Evolutionary conservation across 2,888 invertebrate genomes (phyloP).

Genomic region (Eumerus sabulonum): DNA sequence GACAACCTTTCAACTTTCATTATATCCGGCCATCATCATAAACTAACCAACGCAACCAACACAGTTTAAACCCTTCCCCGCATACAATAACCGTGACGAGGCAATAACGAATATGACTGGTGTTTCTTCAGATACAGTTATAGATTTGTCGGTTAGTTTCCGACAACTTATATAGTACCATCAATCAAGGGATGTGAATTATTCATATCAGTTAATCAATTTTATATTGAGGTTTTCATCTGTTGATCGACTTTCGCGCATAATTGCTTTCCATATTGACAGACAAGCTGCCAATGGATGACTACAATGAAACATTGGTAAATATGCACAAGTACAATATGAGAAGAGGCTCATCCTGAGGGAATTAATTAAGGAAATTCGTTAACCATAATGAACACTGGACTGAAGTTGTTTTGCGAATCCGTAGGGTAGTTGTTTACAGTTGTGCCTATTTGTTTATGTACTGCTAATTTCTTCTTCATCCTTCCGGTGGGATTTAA

Average conservation of each 20-base stretch:
- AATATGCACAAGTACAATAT: too few species aligned
- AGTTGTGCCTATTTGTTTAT: constrained; percentile 17
- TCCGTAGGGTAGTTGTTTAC: constrained; percentile 6
- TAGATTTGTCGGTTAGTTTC: constrained; percentile 7
- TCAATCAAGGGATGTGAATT: constrained; percentile 23
- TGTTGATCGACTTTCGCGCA: not conserved
- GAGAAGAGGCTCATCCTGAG: constrained; percentile 3
- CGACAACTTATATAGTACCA: constrained; percentile 14
- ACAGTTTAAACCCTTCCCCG: too few species aligned
- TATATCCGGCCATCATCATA: too few species aligned
- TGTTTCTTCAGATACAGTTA: too few species aligned
- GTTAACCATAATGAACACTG: not conserved
- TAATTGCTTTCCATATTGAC: not conserved
- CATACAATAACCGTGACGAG: too few species aligned
- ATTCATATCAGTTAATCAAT: constrained; percentile 28
- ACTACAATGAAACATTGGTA: not conserved
- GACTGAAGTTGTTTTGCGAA: constrained; percentile 16
- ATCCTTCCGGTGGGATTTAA: constrained; percentile 9
- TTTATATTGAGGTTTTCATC: constrained; percentile 23
- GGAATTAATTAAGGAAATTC: constrained; percentile 34
- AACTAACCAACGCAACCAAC: too few species aligned
- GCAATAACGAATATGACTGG: too few species aligned
- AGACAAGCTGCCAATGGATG: not conserved
- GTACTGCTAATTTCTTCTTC: not conserved
- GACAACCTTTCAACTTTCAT: too few species aligned